Base-by-base conservation (phyloP, 2,113 vertebrate species). In the Chrysochloris asiatica region DNA sequence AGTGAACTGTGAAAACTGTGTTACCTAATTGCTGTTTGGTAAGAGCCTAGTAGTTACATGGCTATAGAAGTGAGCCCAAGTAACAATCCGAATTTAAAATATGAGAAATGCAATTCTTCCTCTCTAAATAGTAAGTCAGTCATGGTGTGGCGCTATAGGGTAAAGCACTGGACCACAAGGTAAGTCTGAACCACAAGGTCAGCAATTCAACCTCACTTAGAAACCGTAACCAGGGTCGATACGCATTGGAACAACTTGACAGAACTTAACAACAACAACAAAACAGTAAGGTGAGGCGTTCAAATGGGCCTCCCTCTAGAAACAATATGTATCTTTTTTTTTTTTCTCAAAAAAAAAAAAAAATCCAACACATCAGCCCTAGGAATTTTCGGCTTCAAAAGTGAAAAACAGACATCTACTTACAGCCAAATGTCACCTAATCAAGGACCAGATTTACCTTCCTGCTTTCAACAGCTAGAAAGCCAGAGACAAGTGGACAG, bases 251-350 rank as follows among this genome's bases (percentile, higher is more conserved):
- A n/a, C n/a, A n/a, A n/a, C n/a, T n/a, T n/a, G n/a, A n/a, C n/a
- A n/a, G n/a, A n/a, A n/a, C n/a, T n/a, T n/a, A n/a, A n/a, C n/a
- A n/a, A n/a, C n/a, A n/a, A n/a, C n/a, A n/a, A n/a, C n/a, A n/a
- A 59, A 78, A 81, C 6, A 36, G 26, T 7, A 79, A 8, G 0
- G 7, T 71, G 45, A 71, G 82, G 77, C 48, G 59, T 91, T 92
- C 71, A 88, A 88, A 77, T 16, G 28, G 41, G 30, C 17, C 52
- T 48, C 13, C 65, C 17, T 73, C 26, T 71, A 87, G 11, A 85
- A 91, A 80, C 16, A 84, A 50, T 36, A 93, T 52, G 78, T 50
- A 61, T n/a, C 38, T 77, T 89, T n/a, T 19, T 63, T 90, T 19
- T 26, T 72, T 71, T 52, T 92, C 73, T 84, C 45, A 75, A 9